Evolutionary conservation across 2,113 vertebrate genomes (phyloP), one percentile per base, ranked within the genome.

Genomic region (Bothrops jararaca): DNA sequence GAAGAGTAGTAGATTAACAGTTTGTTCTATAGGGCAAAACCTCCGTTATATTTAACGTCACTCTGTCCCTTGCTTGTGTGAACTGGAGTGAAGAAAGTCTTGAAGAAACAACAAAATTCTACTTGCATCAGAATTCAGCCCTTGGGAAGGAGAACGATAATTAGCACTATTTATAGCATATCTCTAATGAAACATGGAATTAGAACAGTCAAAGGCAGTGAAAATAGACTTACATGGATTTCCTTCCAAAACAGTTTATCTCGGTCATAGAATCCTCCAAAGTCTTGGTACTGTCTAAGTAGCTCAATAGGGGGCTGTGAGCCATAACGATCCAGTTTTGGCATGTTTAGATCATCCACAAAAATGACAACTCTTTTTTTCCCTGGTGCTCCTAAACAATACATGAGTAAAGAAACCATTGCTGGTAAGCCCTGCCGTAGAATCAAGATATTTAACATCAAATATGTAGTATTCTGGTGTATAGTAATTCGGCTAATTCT

Each of bases 341-440:
- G 98, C 98, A 98, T 98, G 91, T 98, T 99, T 93, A 98, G 96
- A 91, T 98, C 98, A 74, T 98, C 98, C 80, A 99, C 98, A 96
- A 98, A 99, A 92, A 98, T 97, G 91, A 98, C 97, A 34, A 98
- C 93, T 93, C 95, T 97, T 94, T 98, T 99, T 93, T 98, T 98
- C 90, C 93, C 96, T 74, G 98, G 98, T 87, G 98, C 98, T 92
- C 98, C 98, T 98, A 69, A 39, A 86, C 69, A 86, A 90, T n/a
- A 92, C 89, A 89, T 92, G 18, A 34, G 26, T 0, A 48, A 4
- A 58, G 1, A 34, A 58, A 18, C 20, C 26, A n/a, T 10, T 58
- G 52, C 6, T 54, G 54, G 48, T 26, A 80, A 34, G 22, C 53
- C 85, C 5, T 42, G 26, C 56, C 29, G 45, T 22, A 0, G 48